Evolutionary conservation across 2,888 invertebrate species (phyloP).

Genomic region (Eueremaeus valkanovi): DNA sequence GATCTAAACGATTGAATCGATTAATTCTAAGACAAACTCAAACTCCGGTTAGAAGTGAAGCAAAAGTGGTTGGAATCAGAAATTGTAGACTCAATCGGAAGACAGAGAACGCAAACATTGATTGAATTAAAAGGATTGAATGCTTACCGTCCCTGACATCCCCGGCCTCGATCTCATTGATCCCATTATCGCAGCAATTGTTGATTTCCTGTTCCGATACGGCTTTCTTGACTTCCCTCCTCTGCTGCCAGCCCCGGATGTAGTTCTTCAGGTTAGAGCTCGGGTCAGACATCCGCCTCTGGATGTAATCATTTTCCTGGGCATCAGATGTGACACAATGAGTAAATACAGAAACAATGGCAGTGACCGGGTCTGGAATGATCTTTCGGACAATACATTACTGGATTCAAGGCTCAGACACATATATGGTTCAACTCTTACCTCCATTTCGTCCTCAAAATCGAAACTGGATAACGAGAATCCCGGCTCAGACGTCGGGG

Average conservation of each 20-base stretch:
- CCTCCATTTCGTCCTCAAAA: slow-evolving; percentile 65
- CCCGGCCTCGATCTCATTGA: slow-evolving; percentile 88
- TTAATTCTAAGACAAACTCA: too few species aligned
- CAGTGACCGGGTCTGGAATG: slow-evolving; percentile 35
- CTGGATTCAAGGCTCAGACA: not conserved
- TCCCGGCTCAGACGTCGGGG: slow-evolving; percentile 86
- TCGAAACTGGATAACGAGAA: slow-evolving; percentile 72
- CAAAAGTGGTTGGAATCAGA: too few species aligned
- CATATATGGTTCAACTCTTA: too few species aligned
- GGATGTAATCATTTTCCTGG: slow-evolving; percentile 51
- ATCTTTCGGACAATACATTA: slow-evolving; percentile 21
- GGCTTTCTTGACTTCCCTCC: slow-evolving; percentile 58
- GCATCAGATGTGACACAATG: slow-evolving; percentile 33
- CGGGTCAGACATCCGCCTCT: slow-evolving; percentile 84
- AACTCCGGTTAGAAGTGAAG: too few species aligned
- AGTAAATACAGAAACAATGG: slow-evolving; percentile 36
- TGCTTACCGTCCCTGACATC: slow-evolving; percentile 80
- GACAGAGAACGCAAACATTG: too few species aligned
- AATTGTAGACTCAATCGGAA: too few species aligned
- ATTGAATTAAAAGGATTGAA: not conserved
- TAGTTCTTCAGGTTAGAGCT: slow-evolving; percentile 83
- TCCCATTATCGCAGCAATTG: slow-evolving; percentile 74
- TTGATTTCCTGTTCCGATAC: slow-evolving; percentile 89
- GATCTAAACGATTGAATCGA: too few species aligned
- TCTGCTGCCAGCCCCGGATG: slow-evolving; percentile 70